These are phyloP conservation scores for Oreochromis tanganicae DNA, from an alignment of 2,113 vertebrate genomes.

Conservation along the genomic window DNA sequence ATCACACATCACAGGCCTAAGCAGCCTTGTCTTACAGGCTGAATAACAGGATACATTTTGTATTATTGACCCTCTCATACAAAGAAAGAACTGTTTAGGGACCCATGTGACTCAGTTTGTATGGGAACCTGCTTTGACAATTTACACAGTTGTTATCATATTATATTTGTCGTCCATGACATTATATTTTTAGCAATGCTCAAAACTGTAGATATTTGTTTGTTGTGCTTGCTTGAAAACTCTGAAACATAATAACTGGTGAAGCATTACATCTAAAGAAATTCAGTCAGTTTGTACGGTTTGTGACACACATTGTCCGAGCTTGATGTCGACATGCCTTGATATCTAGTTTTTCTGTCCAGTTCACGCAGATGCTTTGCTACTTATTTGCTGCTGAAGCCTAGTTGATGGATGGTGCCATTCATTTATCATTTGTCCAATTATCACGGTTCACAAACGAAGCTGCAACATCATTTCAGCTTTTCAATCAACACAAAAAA, in stretches of 20 bases:
- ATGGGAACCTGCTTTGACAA: not conserved
- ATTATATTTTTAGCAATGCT: not conserved
- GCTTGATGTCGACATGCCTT: not conserved
- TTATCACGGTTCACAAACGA: not conserved
- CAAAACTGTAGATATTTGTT: not conserved
- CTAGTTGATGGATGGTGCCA: not conserved
- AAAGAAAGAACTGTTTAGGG: not conserved
- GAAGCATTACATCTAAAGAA: not conserved
- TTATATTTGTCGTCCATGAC: not conserved
- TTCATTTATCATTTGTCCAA: not conserved
- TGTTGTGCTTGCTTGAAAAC: not conserved
- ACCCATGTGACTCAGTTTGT: not conserved
- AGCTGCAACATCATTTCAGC: not conserved
- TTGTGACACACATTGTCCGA: not conserved
- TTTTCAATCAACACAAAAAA: not conserved
- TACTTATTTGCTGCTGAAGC: not conserved
- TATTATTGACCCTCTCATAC: not conserved
- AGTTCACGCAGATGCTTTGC: not conserved
- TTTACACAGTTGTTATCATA: not conserved
- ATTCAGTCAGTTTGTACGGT: not conserved
- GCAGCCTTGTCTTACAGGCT: not conserved
- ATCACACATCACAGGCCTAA: not conserved
- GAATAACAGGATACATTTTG: not conserved
- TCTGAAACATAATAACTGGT: not conserved
- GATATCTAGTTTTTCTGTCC: not conserved